Evolutionary conservation across 1,140 invertebrate genomes (phyloP).

Genomic region (Vanessa atalanta): DNA sequence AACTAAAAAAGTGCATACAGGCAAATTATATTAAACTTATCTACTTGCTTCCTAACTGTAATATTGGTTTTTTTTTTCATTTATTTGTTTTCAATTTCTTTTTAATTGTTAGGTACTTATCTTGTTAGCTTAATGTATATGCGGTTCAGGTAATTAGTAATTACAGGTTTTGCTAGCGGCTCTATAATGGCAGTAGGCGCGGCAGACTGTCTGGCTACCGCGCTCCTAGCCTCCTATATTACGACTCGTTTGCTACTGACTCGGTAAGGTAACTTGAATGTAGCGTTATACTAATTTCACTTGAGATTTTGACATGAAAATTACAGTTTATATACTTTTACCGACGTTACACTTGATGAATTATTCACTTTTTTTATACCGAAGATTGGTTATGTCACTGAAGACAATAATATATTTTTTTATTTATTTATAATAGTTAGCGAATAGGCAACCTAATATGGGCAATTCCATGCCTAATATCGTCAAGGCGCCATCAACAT

Average conservation of each 20-base stretch:
- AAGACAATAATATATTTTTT: background rate
- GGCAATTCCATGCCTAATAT: too few species aligned
- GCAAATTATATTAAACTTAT: background rate
- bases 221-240: background rate
- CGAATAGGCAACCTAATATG: too few species aligned
- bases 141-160: conserved; percentile 28
- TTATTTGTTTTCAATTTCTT: background rate
- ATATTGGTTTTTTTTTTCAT: background rate
- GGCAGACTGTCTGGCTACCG: conserved; percentile 62
- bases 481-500: too few species aligned
- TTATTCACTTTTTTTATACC: too few species aligned
- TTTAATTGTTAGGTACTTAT: too few species aligned
- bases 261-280: conserved; percentile 20
- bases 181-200: conserved; percentile 52
- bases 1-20: background rate
- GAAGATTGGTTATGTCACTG: too few species aligned
- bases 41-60: background rate
- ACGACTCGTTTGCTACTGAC: conserved; percentile 20
- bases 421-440: too few species aligned
- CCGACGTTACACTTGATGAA: too few species aligned
- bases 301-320: conserved; percentile 4
- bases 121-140: background rate
- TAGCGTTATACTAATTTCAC: conserved; percentile 24
- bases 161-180: conserved; percentile 45
- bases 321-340: background rate